A percentile compares a stretch with the other conserved stretches of the same genome.
Conservation (phyloP, 2,113 vertebrate species). For the Cololabis saira region DNA sequence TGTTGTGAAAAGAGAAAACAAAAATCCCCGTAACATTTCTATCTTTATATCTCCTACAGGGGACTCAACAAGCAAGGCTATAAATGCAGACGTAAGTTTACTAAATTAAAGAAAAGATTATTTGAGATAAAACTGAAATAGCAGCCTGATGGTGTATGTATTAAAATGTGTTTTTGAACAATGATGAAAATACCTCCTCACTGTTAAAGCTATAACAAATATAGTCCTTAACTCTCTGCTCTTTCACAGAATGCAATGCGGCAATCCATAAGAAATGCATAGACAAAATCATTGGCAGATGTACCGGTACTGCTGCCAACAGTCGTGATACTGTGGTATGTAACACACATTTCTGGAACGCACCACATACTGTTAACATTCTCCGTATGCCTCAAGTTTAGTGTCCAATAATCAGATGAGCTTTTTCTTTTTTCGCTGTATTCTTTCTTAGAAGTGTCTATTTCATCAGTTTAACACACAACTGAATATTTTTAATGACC, state of each 20-base stretch:
- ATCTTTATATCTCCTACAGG: slow-evolving; percentile 80
- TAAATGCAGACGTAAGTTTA: slow-evolving; percentile 96
- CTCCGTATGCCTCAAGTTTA: slow-evolving; percentile 22
- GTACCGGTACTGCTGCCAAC: slow-evolving; percentile 95
- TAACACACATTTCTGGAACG: slow-evolving; percentile 28
- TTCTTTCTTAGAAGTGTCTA: neutral
- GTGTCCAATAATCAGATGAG: neutral
- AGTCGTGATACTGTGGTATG: slow-evolving; percentile 97
- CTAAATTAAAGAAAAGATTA: neutral
- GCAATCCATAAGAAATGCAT: slow-evolving; percentile 99
- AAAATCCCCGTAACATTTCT: slow-evolving; percentile 9
- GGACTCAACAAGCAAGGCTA: slow-evolving; percentile 98
- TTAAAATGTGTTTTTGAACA: neutral
- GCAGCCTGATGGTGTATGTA: neutral
- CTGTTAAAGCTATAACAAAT: neutral
- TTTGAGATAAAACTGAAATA: slow-evolving; percentile 15
- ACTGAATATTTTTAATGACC: neutral
- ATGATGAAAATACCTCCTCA: neutral
- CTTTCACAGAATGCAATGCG: slow-evolving; percentile 95
- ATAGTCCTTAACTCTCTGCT: neutral
- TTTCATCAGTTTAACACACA: neutral
- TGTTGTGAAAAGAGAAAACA: neutral
- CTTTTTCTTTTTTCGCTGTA: slow-evolving; percentile 7
- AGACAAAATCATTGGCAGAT: slow-evolving; percentile 97
- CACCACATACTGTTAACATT: slow-evolving; percentile 22